phyloP scores from a whole-genome alignment of 2,888 invertebrate genomes.

The Merodon equestris region DNA sequence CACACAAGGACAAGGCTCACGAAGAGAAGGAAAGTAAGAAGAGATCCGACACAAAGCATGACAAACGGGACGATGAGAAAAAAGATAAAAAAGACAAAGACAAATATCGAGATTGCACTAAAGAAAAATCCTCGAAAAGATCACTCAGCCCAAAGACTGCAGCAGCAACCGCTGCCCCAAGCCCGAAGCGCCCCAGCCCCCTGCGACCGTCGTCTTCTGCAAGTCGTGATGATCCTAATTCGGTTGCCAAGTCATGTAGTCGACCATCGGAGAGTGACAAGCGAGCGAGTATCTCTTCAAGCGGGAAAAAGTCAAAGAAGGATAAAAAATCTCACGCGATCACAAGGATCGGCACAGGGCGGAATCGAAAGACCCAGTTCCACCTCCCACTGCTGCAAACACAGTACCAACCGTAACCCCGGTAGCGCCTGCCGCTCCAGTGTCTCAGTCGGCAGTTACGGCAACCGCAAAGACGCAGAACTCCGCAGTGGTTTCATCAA shows the following conservation, averaged over 20 bases:
- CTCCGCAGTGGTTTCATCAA: constrained; percentile 36
- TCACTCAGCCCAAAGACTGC: constrained; percentile 76
- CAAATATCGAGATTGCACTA: constrained; percentile 80
- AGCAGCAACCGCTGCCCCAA: constrained; percentile 71
- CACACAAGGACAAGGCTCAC: constrained; percentile 80
- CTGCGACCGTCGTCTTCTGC: constrained; percentile 51
- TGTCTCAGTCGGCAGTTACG: constrained; percentile 2
- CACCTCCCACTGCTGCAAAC: constrained; percentile 35
- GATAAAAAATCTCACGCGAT: constrained; percentile 82
- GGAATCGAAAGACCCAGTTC: constrained; percentile 33
- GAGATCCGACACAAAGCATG: constrained; percentile 77
- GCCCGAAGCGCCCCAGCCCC: constrained; percentile 62
- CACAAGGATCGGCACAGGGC: constrained; percentile 74
- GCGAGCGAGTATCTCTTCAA: constrained; percentile 68
- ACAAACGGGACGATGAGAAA: constrained; percentile 79
- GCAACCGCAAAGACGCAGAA: constrained; percentile 35
- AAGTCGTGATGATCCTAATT: constrained; percentile 49
- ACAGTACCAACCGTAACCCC: constrained; percentile 40
- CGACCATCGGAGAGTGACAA: constrained; percentile 64
- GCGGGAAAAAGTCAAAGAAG: constrained; percentile 80
- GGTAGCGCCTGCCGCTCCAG: constrained; percentile 14
- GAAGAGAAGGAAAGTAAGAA: constrained; percentile 78
- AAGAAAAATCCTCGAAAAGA: constrained; percentile 79
- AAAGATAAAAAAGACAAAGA: constrained; percentile 79
- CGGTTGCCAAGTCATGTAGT: constrained; percentile 38